Base-by-base conservation (phyloP, 2,888 invertebrate genomes). In the Sinohyriopsis cumingii region DNA sequence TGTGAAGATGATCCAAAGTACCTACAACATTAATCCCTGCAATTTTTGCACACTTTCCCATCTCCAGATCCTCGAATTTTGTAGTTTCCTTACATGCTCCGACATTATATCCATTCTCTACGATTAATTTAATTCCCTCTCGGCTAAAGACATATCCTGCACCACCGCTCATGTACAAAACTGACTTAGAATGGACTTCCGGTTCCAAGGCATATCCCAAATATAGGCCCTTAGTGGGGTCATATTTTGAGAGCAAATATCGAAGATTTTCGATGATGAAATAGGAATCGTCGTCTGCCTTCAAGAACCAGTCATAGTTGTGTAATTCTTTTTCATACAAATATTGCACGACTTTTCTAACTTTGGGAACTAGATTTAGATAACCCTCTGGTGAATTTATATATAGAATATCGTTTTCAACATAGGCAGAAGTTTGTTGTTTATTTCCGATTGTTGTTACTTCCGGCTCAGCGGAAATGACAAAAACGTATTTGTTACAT, bases 241-340 rank as follows among this genome's bases (percentile, higher is more conserved):
- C 71, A 19, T 75, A 22, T n/a, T 55, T 65, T 59, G 62, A 69
- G 19, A 77, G 54, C 28, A 72, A 66, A 63, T 61, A 73, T 24
- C 77, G 61, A 24, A 77, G 67, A 59, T 77, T 77, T 61, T 77
- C 77, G 67, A 77, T 73, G 15, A 77, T 71, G 28, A 77, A 62
- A 54, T 75, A 77, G 2, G 77, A 75, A 57, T 77, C 77, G 65
- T 77, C 77, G 55, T 77, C 77, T 18, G 77, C 77, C 61, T 77
- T 77, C n/a, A 77, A 62, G 63, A 77, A 77, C 77, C 77, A 77
- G 53, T 71, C 77, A 72, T 69, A 77, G 54, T 75, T 60, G 24
- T 71, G 65, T 22, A 73, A 6, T 71, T 75, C 75, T 20, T 72
- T 71, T 25, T 75, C 25, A 45, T 77, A 75, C 20, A 77, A 28